These are phyloP conservation scores for Apostichopus leukothele DNA, from an alignment of 53 echinoderm and acorn worm species.

Conservation along the genomic window DNA sequence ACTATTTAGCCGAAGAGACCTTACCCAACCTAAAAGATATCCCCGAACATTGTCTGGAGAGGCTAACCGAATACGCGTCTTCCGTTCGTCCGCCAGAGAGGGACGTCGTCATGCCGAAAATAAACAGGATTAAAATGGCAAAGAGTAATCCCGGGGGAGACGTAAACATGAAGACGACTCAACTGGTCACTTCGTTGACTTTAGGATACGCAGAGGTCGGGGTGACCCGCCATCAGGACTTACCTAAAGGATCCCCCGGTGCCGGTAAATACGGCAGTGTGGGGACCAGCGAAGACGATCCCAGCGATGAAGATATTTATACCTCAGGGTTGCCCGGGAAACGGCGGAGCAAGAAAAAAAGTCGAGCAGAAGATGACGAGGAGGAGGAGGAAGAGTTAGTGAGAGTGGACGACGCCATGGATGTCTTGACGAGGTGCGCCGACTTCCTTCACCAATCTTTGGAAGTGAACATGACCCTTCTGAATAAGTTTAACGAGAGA, in stretches of 20 bases:
- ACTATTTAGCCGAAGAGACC: constrained; percentile 9
- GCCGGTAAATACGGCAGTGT: neutral
- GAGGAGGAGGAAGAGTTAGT: constrained; percentile 7
- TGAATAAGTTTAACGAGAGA: constrained; percentile 2
- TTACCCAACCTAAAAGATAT: neutral
- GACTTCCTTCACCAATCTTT: constrained; percentile 27
- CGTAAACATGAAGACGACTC: constrained; percentile 4
- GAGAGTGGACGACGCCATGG: constrained; percentile 30
- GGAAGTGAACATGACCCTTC: constrained; percentile 2
- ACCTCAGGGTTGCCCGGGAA: constrained; percentile 24
- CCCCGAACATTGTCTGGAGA: constrained; percentile 15
- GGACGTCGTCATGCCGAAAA: neutral
- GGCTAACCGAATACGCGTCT: neutral
- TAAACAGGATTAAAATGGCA: neutral
- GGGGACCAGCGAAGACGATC: constrained; percentile 32
- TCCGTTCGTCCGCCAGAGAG: neutral
- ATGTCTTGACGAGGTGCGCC: constrained; percentile 9
- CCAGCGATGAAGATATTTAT: constrained; percentile 34
- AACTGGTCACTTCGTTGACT: constrained; percentile 2
- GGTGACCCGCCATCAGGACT: neutral
- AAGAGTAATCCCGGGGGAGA: neutral
- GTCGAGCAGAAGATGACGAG: neutral
- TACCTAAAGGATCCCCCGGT: neutral
- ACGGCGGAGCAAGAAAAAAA: neutral
- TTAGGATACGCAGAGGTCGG: neutral